These are phyloP conservation scores for Acanthisitta chloris DNA, from an alignment of 2,113 vertebrate species.

Conservation along the genomic window DNA sequence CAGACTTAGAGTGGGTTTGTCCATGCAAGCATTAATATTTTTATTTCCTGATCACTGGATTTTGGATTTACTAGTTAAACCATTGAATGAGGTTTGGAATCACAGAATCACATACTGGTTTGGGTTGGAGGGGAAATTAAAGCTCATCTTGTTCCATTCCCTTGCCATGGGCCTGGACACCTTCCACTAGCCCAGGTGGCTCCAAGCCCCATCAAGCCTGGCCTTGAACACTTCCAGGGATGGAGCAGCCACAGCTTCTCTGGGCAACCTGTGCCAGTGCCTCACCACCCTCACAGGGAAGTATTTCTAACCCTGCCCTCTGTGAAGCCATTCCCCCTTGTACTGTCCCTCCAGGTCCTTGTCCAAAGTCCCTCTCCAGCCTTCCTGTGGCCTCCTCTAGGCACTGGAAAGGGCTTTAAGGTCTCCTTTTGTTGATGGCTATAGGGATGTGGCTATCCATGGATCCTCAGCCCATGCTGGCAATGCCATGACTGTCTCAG, in stretches of 20 bases:
- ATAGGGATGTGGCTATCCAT: rapidly evolving
- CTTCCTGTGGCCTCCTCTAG: too few relatives aligned
- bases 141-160: rapidly evolving
- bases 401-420: too few relatives aligned
- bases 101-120: background rate
- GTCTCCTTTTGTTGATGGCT: background rate
- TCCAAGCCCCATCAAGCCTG: rapidly evolving
- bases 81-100: background rate
- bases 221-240: background rate
- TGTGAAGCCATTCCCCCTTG: too few relatives aligned
- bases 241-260: background rate
- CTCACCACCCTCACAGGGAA: too few relatives aligned
- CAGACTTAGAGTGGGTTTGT: background rate
- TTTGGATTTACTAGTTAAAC: background rate
- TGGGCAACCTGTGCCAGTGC: background rate
- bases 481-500: rapidly evolving
- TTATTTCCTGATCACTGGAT: background rate
- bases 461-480: background rate
- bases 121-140: background rate
- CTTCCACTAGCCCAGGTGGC: rapidly evolving
- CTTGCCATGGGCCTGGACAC: background rate
- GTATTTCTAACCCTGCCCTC: too few relatives aligned
- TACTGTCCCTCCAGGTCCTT: too few relatives aligned
- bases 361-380: too few relatives aligned
- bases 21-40: rapidly evolving